Percentiles rank a stretch among this genome's conserved stretches.
phyloP scores from a whole-genome alignment of 2,888 invertebrate genomes.

The Sphaerophoria taeniata region DNA sequence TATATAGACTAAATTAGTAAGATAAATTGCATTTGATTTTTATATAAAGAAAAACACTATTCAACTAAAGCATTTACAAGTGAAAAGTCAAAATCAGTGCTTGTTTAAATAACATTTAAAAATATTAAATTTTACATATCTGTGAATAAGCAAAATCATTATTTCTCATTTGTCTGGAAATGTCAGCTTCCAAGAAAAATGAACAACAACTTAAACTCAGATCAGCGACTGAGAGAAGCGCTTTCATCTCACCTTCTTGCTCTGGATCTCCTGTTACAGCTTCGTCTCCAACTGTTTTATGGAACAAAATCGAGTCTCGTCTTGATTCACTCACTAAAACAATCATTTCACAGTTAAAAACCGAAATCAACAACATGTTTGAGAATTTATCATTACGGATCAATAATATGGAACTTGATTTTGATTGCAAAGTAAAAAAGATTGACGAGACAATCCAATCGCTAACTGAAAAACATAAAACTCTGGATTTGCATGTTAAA shows the following conservation, averaged over 20 bases:
- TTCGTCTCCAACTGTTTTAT: not conserved
- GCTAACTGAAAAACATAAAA: too few species aligned
- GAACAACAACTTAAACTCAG: not conserved
- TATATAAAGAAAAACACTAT: too few species aligned
- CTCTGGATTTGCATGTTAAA: too few species aligned
- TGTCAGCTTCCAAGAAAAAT: not conserved
- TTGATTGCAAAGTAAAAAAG: not conserved
- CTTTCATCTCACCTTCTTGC: not conserved
- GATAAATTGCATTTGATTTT: too few species aligned
- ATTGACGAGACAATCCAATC: too few species aligned
- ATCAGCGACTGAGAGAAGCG: not conserved
- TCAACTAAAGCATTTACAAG: too few species aligned
- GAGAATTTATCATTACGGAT: not conserved
- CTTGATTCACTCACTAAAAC: not conserved
- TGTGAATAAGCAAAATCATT: too few species aligned
- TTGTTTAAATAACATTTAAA: too few species aligned
- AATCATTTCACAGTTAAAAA: not conserved
- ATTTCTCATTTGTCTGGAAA: not conserved
- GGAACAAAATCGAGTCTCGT: constrained; percentile 2
- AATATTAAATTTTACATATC: too few species aligned
- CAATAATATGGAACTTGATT: constrained; percentile 2
- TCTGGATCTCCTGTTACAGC: not conserved
- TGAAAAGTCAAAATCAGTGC: too few species aligned
- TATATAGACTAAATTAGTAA: too few species aligned
- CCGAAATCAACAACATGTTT: not conserved